Percentiles rank a stretch among this genome's conserved stretches.
Evolutionary conservation across 2,797 vertebrate genomes (phyloP).

Genomic region (Taenioides sp.): DNA sequence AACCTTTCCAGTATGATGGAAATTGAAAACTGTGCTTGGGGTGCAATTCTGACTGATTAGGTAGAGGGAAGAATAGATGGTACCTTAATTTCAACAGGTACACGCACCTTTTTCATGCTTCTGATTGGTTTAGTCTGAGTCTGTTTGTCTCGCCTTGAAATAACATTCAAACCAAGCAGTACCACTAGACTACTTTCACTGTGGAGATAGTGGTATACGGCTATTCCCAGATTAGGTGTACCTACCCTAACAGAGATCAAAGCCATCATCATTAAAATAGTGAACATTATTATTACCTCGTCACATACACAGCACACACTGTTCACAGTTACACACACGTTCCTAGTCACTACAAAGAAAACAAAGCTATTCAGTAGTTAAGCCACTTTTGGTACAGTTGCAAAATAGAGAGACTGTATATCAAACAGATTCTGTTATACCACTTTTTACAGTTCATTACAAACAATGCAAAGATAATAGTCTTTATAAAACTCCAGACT

Average conservation of each 20-base stretch:
- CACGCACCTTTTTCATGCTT: not conserved
- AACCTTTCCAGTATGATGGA: no score
- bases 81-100: not conserved
- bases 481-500: constrained; percentile 95
- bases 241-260: constrained; percentile 69
- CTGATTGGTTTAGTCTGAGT: not conserved
- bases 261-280: constrained; percentile 70
- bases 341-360: constrained; percentile 84
- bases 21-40: constrained; percentile 26
- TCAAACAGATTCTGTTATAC: constrained; percentile 85
- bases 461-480: constrained; percentile 95
- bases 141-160: not conserved
- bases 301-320: constrained; percentile 82
- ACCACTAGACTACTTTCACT: not conserved
- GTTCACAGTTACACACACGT: constrained; percentile 80
- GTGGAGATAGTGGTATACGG: not conserved
- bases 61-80: constrained; percentile 47
- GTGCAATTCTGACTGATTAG: constrained; percentile 43
- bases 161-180: not conserved
- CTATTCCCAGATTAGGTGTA: constrained; percentile 40
- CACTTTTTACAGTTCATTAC: constrained; percentile 81
- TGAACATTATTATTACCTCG: constrained; percentile 78
- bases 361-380: constrained; percentile 92
- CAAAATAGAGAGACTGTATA: constrained; percentile 88
- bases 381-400: constrained; percentile 99